Conservation (phyloP, 2,113 vertebrate genomes). For the Tenrec ecaudatus region DNA sequence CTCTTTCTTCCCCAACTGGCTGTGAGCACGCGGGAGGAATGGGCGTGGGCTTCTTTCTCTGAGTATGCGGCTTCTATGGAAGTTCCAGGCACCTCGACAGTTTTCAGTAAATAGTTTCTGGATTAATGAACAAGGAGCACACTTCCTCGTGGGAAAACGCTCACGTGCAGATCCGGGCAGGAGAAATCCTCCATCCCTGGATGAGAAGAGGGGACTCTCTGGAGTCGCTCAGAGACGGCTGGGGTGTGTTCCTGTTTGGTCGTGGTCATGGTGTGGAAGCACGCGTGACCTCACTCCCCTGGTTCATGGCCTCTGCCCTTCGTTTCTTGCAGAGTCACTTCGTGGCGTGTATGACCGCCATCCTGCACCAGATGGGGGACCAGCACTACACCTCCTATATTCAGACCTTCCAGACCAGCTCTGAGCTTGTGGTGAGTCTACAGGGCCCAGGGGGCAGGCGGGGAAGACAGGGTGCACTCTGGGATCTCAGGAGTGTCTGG, state of each 20-base stretch:
- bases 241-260: not conserved
- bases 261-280: not conserved
- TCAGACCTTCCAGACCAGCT: conserved; percentile 92
- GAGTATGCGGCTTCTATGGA: too few relatives aligned
- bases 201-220: not conserved
- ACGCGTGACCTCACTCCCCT: not conserved
- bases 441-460: not conserved
- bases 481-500: not conserved
- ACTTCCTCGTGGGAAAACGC: not conserved
- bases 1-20: not conserved
- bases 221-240: not conserved
- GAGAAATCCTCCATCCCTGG: too few relatives aligned
- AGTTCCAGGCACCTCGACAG: not conserved
- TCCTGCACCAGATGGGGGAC: conserved; percentile 96
- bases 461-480: not conserved
- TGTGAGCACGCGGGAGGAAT: not conserved
- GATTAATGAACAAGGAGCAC: not conserved
- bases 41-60: not conserved
- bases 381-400: conserved; percentile 95
- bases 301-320: not conserved
- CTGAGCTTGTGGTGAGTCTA: conserved; percentile 95
- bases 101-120: not conserved
- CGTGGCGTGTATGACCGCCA: conserved; percentile 98
- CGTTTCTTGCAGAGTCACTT: conserved; percentile 93
- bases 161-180: not conserved